Percentiles rank a stretch among this genome's conserved stretches.
Evolutionary conservation across 2,797 vertebrate genomes (phyloP).

Genomic region (Cheirogaleus major): DNA sequence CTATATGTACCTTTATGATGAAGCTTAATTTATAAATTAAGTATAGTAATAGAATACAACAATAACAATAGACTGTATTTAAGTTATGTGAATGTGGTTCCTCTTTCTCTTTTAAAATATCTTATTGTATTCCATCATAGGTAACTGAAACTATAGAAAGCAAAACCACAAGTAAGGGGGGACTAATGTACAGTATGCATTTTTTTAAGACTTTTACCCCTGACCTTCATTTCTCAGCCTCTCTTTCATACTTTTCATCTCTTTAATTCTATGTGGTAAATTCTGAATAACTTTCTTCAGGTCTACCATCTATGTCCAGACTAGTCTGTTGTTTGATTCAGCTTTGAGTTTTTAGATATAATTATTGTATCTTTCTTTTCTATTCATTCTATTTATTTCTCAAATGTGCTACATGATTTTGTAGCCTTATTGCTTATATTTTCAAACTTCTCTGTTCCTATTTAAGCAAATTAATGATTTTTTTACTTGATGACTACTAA

Average conservation of each 20-base stretch:
- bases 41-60: background rate
- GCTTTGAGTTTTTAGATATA: background rate
- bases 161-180: background rate
- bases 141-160: background rate
- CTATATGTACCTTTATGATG: background rate
- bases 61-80: background rate
- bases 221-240: background rate
- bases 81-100: background rate
- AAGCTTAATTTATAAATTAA: background rate
- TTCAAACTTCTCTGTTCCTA: background rate
- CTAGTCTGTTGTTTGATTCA: background rate
- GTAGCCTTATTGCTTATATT: background rate
- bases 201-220: background rate
- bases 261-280: background rate
- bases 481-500: background rate
- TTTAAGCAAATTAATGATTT: background rate
- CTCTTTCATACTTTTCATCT: background rate
- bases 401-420: background rate
- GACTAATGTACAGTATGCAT: background rate
- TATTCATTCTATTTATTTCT: background rate
- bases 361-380: background rate
- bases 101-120: background rate
- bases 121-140: background rate
- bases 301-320: background rate
- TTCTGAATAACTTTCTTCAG: background rate